Base-by-base conservation (phyloP, 2,797 vertebrate genomes). In the Protosalanx chinensis region DNA sequence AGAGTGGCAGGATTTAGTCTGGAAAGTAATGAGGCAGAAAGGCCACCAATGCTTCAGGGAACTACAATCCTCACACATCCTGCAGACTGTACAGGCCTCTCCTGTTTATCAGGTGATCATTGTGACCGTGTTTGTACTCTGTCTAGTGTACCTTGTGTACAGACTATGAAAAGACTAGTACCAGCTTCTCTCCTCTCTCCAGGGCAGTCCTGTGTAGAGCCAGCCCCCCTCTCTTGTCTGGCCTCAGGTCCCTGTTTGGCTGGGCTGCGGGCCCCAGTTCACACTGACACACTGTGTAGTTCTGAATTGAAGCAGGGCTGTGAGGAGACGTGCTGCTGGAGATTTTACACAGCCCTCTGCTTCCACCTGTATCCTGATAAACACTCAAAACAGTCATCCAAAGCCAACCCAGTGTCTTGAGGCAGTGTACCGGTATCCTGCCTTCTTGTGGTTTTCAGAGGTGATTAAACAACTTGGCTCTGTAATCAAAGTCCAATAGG, bases 391-490 rank as follows among this genome's bases (percentile, higher is more conserved):
- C 71, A 76, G 74, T 23, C 4, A 8, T 2, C 41, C 7, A 51
- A 75, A 80, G 78, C 85, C 72, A 80, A 74, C 64, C 6, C 74
- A 77, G 81, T 88, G 84, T 89, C 78, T 84, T 5, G 35, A 81
- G 74, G 84, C 83, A 78, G 76, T 75, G 84, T 83, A 80, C 73
- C 78, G 67, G 67, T 78, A 46, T 12, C 13, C 75, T n/a, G 75
- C 86, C 85, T 87, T 90, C 84, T 86, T 88, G 86, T 86, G 88
- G 86, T 82, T 89, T 86, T 76, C 69, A 88, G 77, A 83, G 69
- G 81, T 78, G 86, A 91, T 91, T 90, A 88, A 90, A 89, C 84
- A 87, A 84, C 89, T 88, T 91, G 82, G 86, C 85, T 73, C 74
- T 27, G 84, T 71, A 88, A 89, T 91, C 83, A 90, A 88, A 91